Evolutionary conservation across 2,888 invertebrate species (phyloP).

Genomic region (Sylvicola cinctus): DNA sequence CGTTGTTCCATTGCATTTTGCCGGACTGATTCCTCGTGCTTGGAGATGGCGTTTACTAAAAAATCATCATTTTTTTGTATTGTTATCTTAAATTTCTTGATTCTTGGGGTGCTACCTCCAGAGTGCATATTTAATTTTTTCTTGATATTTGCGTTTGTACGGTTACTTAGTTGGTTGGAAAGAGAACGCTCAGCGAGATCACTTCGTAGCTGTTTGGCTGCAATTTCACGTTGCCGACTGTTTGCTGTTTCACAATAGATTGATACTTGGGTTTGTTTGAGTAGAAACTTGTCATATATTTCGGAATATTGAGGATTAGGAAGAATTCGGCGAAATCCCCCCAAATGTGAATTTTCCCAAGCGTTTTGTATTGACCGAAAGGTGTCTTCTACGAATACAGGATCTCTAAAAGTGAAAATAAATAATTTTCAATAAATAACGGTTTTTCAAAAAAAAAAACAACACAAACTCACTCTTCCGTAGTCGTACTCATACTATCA

Average conservation of each 20-base stretch:
- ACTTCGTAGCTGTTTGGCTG: conserved; percentile 44
- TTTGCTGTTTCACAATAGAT: conserved; percentile 53
- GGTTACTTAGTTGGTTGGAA: conserved; percentile 5
- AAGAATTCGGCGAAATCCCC: conserved; percentile 47
- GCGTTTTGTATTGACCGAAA: conserved; percentile 37
- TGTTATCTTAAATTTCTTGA: conserved; percentile 2
- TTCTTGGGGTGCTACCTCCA: conserved; percentile 11
- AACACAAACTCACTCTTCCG: too few species aligned
- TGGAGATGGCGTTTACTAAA: conserved; percentile 27
- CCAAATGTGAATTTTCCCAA: conserved; percentile 57
- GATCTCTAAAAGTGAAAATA: too few species aligned
- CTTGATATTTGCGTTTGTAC: conserved; percentile 12
- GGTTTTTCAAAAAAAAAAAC: too few species aligned
- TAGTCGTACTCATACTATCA: conserved; percentile 19
- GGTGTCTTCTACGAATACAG: conserved; percentile 14
- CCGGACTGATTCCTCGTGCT: conserved; percentile 52
- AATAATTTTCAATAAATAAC: too few species aligned
- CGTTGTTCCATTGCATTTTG: conserved; percentile 40
- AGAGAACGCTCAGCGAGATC: conserved; percentile 20
- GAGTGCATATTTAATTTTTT: conserved; percentile 15
- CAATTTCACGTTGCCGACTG: conserved; percentile 57
- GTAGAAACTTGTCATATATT: conserved; percentile 41
- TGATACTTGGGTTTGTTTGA: conserved; percentile 46
- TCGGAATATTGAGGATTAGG: too few species aligned
- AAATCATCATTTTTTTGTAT: background rate